These are phyloP conservation scores for Koerneria pararmatus DNA, from an alignment of 2,888 invertebrate species.

Conservation along the genomic window DNA sequence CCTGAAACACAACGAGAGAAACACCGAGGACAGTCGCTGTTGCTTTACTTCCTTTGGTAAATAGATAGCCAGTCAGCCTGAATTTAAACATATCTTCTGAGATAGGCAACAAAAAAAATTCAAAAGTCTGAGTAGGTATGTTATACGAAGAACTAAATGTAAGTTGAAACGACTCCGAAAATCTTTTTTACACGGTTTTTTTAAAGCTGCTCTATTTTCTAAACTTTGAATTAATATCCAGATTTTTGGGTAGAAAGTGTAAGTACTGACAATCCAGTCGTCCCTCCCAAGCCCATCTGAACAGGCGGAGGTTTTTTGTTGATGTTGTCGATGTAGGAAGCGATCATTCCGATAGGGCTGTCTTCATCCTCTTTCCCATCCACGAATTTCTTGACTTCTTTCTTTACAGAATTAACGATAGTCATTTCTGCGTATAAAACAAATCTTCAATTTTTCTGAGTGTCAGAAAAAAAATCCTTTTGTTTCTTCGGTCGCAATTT, in stretches of 20 bases:
- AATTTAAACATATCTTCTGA: neutral
- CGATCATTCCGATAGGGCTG: too few species aligned
- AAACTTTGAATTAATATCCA: neutral
- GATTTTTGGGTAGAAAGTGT: neutral
- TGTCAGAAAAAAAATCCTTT: too few species aligned
- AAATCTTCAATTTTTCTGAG: too few species aligned
- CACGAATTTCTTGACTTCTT: too few species aligned
- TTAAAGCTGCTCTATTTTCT: too few species aligned
- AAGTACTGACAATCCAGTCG: constrained; percentile 35
- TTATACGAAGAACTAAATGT: neutral
- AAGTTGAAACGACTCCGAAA: neutral
- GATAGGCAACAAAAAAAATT: constrained; percentile 2
- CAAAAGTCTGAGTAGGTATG: neutral
- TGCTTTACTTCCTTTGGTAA: constrained; percentile 38
- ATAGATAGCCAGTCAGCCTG: constrained; percentile 40
- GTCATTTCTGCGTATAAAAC: too few species aligned
- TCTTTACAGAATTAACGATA: too few species aligned
- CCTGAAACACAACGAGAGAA: constrained; percentile 37
- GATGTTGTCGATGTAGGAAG: constrained; percentile 30
- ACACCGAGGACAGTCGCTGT: constrained; percentile 36
- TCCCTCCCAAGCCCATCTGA: constrained; percentile 38
- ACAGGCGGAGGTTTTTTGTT: constrained; percentile 32
- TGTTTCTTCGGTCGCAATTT: too few species aligned
- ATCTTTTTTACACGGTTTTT: too few species aligned
- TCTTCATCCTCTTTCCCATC: too few species aligned